Evolutionary conservation across 2,797 vertebrate species (phyloP).

Genomic region (Tauraco hartlaubi): DNA sequence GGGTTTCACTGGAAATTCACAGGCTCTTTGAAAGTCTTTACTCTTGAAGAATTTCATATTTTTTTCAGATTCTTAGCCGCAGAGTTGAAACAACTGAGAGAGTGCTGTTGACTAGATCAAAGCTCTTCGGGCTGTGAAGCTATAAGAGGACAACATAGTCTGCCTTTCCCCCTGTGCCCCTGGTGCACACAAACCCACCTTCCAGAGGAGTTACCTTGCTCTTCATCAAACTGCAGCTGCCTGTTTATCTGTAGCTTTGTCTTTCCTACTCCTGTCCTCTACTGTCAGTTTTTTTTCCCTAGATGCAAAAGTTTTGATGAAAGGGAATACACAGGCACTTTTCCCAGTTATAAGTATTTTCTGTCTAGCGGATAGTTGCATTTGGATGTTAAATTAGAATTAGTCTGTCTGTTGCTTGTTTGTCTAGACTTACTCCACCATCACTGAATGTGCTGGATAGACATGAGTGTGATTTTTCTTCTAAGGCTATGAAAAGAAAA

Average conservation of each 20-base stretch:
- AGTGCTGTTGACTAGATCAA: not conserved
- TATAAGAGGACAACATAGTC: not conserved
- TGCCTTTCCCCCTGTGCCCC: not conserved
- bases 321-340: not conserved
- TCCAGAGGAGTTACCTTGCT: not conserved
- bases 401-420: not conserved
- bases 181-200: not conserved
- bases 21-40: not conserved
- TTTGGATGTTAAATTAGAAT: not conserved
- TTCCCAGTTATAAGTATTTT: not conserved
- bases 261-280: not conserved
- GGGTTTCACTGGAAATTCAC: not conserved
- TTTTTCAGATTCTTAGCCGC: conserved; percentile 9
- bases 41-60: not conserved
- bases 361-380: not conserved
- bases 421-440: not conserved
- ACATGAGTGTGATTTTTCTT: not conserved
- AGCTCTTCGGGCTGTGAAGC: not conserved
- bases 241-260: not conserved
- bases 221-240: not conserved
- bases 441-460: not conserved
- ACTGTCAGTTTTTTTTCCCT: not conserved
- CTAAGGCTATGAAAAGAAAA: not conserved
- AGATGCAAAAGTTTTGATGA: not conserved
- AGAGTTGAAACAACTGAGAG: not conserved